phyloP scores from a whole-genome alignment of 2,888 invertebrate species.

The Vesta saturnalis region DNA sequence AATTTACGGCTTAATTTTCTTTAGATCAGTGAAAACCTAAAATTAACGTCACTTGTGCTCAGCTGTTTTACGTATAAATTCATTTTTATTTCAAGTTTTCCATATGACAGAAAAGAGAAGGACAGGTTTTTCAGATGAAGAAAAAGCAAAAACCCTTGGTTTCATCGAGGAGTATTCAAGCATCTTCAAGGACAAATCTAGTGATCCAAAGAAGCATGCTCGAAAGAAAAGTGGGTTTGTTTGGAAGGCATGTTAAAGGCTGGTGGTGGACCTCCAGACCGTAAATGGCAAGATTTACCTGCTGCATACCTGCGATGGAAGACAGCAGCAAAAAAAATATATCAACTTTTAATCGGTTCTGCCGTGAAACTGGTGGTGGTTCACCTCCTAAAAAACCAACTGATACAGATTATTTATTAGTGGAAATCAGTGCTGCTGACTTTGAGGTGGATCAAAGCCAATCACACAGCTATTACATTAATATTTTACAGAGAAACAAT shows the following conservation, averaged over 20 bases:
- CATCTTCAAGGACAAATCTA: background rate
- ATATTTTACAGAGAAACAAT: background rate
- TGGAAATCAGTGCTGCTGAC: background rate
- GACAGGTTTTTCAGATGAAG: background rate
- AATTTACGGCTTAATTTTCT: too few species aligned
- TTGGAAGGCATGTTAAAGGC: background rate
- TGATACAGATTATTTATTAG: background rate
- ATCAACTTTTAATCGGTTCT: background rate
- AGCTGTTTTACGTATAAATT: too few species aligned
- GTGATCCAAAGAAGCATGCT: too few species aligned
- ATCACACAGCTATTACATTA: background rate
- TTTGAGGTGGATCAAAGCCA: background rate
- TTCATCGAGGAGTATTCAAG: background rate
- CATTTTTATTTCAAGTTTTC: background rate
- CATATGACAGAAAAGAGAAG: background rate
- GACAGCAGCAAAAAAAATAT: background rate
- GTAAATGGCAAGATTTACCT: background rate
- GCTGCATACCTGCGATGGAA: background rate
- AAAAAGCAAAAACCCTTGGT: background rate
- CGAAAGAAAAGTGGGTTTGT: background rate
- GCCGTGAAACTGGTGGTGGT: too few species aligned
- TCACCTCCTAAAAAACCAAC: background rate
- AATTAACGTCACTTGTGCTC: too few species aligned
- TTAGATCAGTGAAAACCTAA: too few species aligned
- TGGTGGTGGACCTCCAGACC: background rate